These are phyloP conservation scores for Camponotus floridanus DNA, from an alignment of 1,140 invertebrate genomes.

Conservation along the genomic window DNA sequence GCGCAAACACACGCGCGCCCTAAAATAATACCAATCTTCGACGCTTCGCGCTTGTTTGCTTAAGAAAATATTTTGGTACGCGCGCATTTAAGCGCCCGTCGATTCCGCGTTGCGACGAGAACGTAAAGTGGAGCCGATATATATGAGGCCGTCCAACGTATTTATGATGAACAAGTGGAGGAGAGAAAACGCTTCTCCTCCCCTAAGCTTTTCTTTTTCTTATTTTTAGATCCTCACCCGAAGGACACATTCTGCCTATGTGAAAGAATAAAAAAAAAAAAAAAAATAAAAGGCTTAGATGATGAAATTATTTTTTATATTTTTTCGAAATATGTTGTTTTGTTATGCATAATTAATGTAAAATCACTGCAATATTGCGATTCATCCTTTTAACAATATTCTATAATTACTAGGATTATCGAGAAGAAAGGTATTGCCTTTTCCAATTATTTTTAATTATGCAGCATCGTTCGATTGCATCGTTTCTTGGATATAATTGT, in stretches of 20 bases:
- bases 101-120: slow-evolving; percentile 44
- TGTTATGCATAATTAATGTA: not conserved
- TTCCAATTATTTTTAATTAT: not conserved
- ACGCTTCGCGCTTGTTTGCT: slow-evolving; percentile 39
- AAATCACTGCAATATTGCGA: too few species aligned
- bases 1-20: slow-evolving; percentile 14
- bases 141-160: slow-evolving; percentile 50
- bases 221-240: slow-evolving; percentile 45
- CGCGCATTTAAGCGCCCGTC: slow-evolving; percentile 15
- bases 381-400: not conserved
- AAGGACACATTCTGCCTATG: slow-evolving; percentile 16
- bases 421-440: not conserved
- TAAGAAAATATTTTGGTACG: slow-evolving; percentile 58
- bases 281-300: not conserved
- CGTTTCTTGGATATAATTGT: not conserved
- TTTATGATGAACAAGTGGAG: slow-evolving; percentile 59
- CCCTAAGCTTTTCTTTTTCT: not conserved
- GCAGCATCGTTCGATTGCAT: not conserved
- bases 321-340: not conserved
- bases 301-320: not conserved
- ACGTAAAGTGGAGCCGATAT: slow-evolving; percentile 36
- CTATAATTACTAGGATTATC: not conserved
- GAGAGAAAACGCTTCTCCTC: slow-evolving; percentile 16
- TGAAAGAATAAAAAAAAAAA: not conserved
- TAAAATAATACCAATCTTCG: slow-evolving; percentile 59